Evolutionary conservation across 2,888 invertebrate genomes (phyloP).

Genomic region (Gryllus longicercus): DNA sequence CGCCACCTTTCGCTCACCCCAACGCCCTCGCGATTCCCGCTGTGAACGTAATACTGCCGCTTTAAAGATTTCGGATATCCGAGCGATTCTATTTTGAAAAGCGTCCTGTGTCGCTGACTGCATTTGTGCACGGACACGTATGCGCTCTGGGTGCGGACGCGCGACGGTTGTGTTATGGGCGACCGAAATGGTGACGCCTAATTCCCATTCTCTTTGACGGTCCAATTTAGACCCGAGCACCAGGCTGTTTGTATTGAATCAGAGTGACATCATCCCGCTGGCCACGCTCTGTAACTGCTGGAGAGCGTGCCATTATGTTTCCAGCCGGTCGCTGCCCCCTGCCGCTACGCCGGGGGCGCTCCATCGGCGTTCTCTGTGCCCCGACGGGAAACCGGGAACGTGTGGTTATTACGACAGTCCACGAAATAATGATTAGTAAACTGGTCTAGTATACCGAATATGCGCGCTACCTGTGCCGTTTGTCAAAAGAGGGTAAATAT

Average conservation of each 20-base stretch:
- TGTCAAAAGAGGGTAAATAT: too few species aligned
- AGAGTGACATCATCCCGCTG: conserved; percentile 9
- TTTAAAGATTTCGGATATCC: background rate
- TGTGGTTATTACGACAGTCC: too few species aligned
- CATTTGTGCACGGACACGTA: background rate
- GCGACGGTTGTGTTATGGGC: background rate
- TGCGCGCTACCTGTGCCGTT: too few species aligned
- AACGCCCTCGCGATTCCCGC: too few species aligned
- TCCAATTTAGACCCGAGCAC: conserved; percentile 17
- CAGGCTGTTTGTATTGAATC: background rate
- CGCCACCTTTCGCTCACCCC: too few species aligned
- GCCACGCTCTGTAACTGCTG: conserved; percentile 10
- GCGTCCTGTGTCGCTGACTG: background rate
- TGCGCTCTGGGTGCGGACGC: background rate
- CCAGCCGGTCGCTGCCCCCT: background rate
- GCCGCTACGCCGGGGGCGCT: background rate
- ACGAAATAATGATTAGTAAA: too few species aligned
- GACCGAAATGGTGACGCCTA: conserved; percentile 17
- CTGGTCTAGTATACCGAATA: too few species aligned
- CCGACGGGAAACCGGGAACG: too few species aligned
- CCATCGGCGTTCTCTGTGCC: too few species aligned
- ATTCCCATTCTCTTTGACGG: conserved; percentile 17
- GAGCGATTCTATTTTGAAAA: background rate
- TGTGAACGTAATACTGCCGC: too few species aligned
- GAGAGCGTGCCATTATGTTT: conserved; percentile 17